Percentiles rank a stretch among this genome's conserved stretches.
Evolutionary conservation across 2,797 vertebrate genomes (phyloP).

Genomic region (Microctenopoma lineatum): DNA sequence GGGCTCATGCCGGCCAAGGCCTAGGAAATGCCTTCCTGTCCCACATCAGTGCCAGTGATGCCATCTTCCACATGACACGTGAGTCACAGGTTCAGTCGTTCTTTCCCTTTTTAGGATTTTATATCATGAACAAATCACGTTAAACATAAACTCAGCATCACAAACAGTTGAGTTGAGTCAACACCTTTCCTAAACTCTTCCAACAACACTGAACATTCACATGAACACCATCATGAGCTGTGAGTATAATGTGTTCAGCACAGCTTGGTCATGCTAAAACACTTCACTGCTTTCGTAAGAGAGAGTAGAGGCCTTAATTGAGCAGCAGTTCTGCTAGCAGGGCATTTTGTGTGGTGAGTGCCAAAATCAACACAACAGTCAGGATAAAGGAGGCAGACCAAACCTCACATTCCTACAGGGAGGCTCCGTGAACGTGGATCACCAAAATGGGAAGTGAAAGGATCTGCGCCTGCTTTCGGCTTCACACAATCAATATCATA

Average conservation of each 20-base stretch:
- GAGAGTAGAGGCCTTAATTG: slow-evolving; percentile 12
- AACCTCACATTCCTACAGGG: slow-evolving; percentile 58
- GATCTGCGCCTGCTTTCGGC: slow-evolving; percentile 32
- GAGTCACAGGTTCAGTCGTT: slow-evolving; percentile 70
- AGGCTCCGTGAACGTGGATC: slow-evolving; percentile 50
- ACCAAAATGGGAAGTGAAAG: slow-evolving; percentile 33
- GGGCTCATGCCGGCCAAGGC: slow-evolving; percentile 94
- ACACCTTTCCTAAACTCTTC: background rate
- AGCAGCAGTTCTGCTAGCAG: slow-evolving; percentile 22
- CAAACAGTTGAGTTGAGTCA: background rate
- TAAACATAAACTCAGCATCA: background rate
- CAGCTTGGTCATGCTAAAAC: background rate
- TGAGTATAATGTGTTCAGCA: background rate
- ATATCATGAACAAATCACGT: background rate
- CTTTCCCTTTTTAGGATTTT: background rate
- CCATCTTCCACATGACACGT: slow-evolving; percentile 97
- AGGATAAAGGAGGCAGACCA: slow-evolving; percentile 56
- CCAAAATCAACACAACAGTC: slow-evolving; percentile 58
- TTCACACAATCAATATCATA: slow-evolving; percentile 52
- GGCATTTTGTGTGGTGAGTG: slow-evolving; percentile 34
- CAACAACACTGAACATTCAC: too few relatives aligned
- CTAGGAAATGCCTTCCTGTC: slow-evolving; percentile 97
- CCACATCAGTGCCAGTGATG: slow-evolving; percentile 94
- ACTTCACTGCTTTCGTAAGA: slow-evolving; percentile 5
- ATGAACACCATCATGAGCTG: background rate